These are phyloP conservation scores for Oppia nitens DNA, from an alignment of 1,140 invertebrate species.

Conservation along the genomic window DNA sequence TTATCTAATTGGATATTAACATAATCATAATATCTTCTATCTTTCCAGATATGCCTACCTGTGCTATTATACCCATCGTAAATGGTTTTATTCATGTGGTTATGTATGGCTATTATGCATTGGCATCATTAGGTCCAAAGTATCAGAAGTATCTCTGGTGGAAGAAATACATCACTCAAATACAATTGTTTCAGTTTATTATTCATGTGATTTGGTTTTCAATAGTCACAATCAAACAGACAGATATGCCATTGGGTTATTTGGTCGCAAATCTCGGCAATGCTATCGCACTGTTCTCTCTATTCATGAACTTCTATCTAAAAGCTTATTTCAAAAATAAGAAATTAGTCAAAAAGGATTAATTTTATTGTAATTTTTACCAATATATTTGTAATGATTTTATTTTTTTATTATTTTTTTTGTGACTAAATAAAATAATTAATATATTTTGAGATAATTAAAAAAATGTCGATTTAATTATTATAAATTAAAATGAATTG, in stretches of 20 bases:
- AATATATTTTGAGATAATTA: too few relatives aligned
- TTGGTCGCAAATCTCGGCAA: slow-evolving; percentile 1
- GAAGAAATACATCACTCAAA: slow-evolving; percentile 37
- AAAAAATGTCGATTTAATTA: too few relatives aligned
- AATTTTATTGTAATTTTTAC: too few relatives aligned
- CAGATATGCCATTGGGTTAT: background rate
- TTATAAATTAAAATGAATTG: too few relatives aligned
- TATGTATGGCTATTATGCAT: slow-evolving; percentile 38
- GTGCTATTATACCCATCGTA: slow-evolving; percentile 30
- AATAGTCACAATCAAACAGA: slow-evolving; percentile 12
- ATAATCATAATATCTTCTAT: too few relatives aligned
- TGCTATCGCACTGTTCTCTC: slow-evolving; percentile 7
- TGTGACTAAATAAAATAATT: too few relatives aligned
- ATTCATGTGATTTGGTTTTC: slow-evolving; percentile 24
- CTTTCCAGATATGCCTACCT: background rate
- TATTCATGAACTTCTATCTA: slow-evolving; percentile 15
- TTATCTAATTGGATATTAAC: too few relatives aligned
- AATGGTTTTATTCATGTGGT: slow-evolving; percentile 68
- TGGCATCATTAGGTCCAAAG: slow-evolving; percentile 34
- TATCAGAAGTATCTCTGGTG: slow-evolving; percentile 36
- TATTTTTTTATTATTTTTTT: too few relatives aligned
- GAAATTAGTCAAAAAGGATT: too few relatives aligned
- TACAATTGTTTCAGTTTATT: slow-evolving; percentile 37
- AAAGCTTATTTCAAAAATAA: too few relatives aligned
- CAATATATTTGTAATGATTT: too few relatives aligned